These are phyloP conservation scores for Chorisops tibialis DNA, from an alignment of 2,888 invertebrate genomes.

Conservation along the genomic window DNA sequence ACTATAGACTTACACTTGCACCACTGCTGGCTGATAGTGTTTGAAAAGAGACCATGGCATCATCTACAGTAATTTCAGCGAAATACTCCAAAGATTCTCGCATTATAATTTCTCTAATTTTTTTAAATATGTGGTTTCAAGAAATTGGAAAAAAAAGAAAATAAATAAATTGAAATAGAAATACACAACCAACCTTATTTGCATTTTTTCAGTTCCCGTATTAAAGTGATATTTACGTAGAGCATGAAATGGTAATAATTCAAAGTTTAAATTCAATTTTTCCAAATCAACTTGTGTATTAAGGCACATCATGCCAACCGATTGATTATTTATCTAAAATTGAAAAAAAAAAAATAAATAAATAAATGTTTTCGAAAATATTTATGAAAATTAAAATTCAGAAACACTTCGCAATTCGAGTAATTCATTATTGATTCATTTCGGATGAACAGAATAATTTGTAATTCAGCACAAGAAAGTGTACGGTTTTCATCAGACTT, in stretches of 20 bases:
- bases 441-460: too few species aligned
- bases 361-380: too few species aligned
- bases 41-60: background rate
- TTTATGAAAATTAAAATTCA: too few species aligned
- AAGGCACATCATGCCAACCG: constrained; percentile 61
- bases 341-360: too few species aligned
- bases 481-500: too few species aligned
- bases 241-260: constrained; percentile 58
- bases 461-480: too few species aligned
- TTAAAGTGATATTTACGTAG: constrained; percentile 54
- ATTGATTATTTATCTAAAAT: constrained; percentile 51
- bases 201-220: constrained; percentile 40
- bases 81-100: background rate
- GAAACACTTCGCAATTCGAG: too few species aligned
- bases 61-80: background rate
- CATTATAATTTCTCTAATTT: background rate
- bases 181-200: background rate
- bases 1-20: too few species aligned
- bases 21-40: too few species aligned
- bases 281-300: constrained; percentile 60
- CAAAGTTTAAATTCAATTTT: constrained; percentile 59
- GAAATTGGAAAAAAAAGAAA: background rate
- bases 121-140: too few species aligned
- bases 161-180: background rate
- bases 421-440: too few species aligned